Percentiles rank a stretch among this genome's conserved stretches.
phyloP scores from a whole-genome alignment of 2,888 invertebrate species.

The Sturmia bella region DNA sequence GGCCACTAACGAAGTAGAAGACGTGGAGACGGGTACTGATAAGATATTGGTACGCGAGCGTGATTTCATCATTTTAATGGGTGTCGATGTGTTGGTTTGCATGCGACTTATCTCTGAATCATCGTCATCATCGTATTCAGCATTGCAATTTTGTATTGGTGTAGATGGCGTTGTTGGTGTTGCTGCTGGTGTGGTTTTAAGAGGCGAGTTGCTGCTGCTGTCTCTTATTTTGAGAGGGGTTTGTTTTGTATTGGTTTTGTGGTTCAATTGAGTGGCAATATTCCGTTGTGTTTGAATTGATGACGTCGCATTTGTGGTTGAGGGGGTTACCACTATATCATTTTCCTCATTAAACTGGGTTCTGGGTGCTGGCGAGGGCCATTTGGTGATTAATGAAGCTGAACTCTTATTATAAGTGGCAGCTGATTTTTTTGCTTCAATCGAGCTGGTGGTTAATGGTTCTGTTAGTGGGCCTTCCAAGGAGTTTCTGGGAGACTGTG shows the following conservation, averaged over 20 bases:
- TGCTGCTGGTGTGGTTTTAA: constrained; percentile 27
- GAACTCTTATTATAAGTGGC: constrained; percentile 38
- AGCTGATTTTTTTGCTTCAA: constrained; percentile 60
- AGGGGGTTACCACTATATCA: constrained; percentile 64
- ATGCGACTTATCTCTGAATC: constrained; percentile 82
- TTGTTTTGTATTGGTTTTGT: constrained; percentile 59
- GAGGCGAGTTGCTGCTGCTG: constrained; percentile 7
- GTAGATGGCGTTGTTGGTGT: constrained; percentile 31
- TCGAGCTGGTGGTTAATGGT: background rate
- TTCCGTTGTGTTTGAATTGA: constrained; percentile 40
- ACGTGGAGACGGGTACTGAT: constrained; percentile 81
- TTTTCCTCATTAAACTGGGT: constrained; percentile 66
- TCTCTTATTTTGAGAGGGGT: constrained; percentile 48
- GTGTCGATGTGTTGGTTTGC: constrained; percentile 82
- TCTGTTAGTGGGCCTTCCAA: constrained; percentile 34
- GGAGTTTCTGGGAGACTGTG: constrained; percentile 59
- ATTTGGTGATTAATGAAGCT: constrained; percentile 40
- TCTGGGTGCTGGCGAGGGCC: constrained; percentile 58
- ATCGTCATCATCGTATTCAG: constrained; percentile 81
- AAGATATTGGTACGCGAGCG: constrained; percentile 83
- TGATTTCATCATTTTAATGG: constrained; percentile 82
- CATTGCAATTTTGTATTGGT: constrained; percentile 47
- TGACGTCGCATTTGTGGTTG: constrained; percentile 40
- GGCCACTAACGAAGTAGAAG: constrained; percentile 51
- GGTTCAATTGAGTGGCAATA: constrained; percentile 34